Percentiles rank a stretch among this genome's conserved stretches.
These are phyloP conservation scores for Sphyrna mokarran DNA, from an alignment of 2,113 vertebrate genomes.

Conservation along the genomic window DNA sequence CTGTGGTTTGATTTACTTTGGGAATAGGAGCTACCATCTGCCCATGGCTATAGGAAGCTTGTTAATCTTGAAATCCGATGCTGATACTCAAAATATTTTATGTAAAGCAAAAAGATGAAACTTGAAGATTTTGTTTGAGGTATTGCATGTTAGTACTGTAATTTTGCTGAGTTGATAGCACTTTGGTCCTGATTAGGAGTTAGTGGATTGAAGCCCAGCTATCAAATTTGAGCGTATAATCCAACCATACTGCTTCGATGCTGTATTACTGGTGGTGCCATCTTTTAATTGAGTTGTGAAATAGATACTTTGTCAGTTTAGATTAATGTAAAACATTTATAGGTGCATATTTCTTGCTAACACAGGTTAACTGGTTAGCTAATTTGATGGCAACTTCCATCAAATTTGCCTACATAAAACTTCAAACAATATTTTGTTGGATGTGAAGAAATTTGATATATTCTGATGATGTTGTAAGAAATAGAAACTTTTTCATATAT, in stretches of 20 bases:
- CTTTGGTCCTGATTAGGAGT: not conserved
- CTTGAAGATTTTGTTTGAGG: not conserved
- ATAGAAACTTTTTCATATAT: not conserved
- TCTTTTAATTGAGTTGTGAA: not conserved
- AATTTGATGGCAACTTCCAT: not conserved
- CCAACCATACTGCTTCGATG: not conserved
- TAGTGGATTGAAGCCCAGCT: not conserved
- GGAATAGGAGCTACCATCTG: conserved; percentile 23
- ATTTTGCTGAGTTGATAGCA: not conserved
- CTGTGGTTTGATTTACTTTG: conserved; percentile 16
- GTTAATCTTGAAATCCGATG: not conserved
- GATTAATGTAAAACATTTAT: not conserved
- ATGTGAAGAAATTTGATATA: not conserved
- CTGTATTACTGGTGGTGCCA: not conserved
- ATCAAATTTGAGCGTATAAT: not conserved
- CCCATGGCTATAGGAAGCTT: not conserved
- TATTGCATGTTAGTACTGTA: not conserved
- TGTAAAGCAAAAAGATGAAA: not conserved
- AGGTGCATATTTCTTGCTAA: not conserved
- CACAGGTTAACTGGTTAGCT: not conserved
- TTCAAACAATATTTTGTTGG: not conserved
- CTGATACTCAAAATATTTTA: not conserved
- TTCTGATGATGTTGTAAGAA: not conserved
- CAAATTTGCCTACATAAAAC: not conserved
- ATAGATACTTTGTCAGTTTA: not conserved